Percentiles rank a stretch among this genome's conserved stretches.
Evolutionary conservation across 1,140 invertebrate genomes (phyloP).

Genomic region (Drosophila pandora): DNA sequence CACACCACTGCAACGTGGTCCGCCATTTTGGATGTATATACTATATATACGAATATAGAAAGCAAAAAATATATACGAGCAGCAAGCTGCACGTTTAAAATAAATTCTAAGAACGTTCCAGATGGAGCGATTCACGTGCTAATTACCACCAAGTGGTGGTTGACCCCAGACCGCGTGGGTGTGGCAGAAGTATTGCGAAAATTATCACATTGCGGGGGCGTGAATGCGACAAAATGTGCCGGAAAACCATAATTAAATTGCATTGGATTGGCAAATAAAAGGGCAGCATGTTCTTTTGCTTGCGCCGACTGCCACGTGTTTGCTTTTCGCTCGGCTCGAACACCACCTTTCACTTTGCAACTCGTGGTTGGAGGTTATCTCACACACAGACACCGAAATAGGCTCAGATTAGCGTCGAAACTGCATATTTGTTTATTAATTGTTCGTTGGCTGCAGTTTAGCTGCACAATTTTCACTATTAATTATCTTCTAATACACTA

Average conservation of each 20-base stretch:
- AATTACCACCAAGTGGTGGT: constrained; percentile 16
- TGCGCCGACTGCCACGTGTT: constrained; percentile 69
- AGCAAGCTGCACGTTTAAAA: constrained; percentile 50
- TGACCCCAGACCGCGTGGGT: constrained; percentile 32
- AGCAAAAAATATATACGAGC: constrained; percentile 41
- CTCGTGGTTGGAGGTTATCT: constrained; percentile 53
- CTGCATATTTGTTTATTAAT: constrained; percentile 70
- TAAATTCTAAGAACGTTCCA: constrained; percentile 7
- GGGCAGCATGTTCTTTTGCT: constrained; percentile 16
- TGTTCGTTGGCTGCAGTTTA: constrained; percentile 33
- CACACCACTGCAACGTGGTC: constrained; percentile 37
- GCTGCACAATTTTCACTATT: constrained; percentile 53
- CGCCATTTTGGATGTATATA: constrained; percentile 73
- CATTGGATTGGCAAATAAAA: background rate
- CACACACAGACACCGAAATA: constrained; percentile 43
- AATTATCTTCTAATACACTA: background rate
- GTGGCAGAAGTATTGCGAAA: constrained; percentile 52
- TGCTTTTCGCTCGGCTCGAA: constrained; percentile 24
- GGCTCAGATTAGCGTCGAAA: constrained; percentile 33
- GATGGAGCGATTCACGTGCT: constrained; percentile 9
- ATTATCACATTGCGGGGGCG: constrained; percentile 59
- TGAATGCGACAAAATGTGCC: constrained; percentile 17
- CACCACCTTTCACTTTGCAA: constrained; percentile 70
- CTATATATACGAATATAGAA: constrained; percentile 43
- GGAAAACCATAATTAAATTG: constrained; percentile 15